These are phyloP conservation scores for Oikopleura vanhoeffeni DNA, from an alignment of 23 tunicate genomes.

Conservation along the genomic window DNA sequence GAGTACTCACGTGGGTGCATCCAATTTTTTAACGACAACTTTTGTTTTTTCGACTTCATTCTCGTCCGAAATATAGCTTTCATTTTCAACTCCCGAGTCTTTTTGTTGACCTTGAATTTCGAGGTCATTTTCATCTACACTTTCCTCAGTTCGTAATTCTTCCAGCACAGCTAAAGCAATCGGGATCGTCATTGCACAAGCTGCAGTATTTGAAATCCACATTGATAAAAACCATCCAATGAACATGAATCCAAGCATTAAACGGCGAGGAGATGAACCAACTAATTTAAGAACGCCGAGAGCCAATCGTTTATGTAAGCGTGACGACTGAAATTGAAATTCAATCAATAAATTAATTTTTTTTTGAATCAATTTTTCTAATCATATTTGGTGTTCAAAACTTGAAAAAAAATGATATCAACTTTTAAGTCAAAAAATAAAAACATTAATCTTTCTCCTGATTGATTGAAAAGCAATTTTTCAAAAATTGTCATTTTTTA, in stretches of 20 bases:
- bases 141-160: too few relatives aligned
- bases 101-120: too few relatives aligned
- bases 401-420: background rate
- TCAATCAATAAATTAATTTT: too few relatives aligned
- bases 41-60: too few relatives aligned
- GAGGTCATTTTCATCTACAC: too few relatives aligned
- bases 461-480: too few relatives aligned
- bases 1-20: too few relatives aligned
- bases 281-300: constrained; percentile 29
- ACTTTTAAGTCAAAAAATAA: background rate
- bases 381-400: too few relatives aligned
- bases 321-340: background rate
- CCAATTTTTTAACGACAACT: too few relatives aligned
- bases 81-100: too few relatives aligned
- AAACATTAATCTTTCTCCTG: background rate
- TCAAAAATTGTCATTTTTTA: too few relatives aligned
- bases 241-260: constrained; percentile 14
- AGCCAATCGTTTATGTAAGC: constrained; percentile 49
- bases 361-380: background rate
- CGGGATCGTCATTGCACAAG: background rate
- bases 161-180: background rate
- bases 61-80: too few relatives aligned
- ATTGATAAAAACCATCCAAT: constrained; percentile 8
- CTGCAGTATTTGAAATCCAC: background rate
- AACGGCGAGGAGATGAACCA: constrained; percentile 53